Evolutionary conservation across 1,140 invertebrate genomes (phyloP).

Genomic region (Caligus rogercresseyi): DNA sequence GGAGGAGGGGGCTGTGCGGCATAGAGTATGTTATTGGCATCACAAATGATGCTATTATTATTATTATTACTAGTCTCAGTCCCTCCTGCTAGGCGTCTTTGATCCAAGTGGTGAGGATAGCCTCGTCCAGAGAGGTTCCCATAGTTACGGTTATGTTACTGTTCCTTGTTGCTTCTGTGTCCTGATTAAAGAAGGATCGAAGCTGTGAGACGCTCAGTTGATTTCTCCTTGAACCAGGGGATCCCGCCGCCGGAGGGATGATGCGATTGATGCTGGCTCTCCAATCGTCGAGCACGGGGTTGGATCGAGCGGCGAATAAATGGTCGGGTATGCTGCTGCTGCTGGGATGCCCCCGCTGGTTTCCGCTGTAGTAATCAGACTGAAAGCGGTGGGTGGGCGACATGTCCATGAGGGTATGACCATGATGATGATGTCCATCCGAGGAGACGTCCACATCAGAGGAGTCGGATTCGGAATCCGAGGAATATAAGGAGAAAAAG

Average conservation of each 20-base stretch:
- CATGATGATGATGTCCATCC: not conserved
- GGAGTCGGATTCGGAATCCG: not conserved
- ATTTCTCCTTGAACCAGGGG: conserved; percentile 27
- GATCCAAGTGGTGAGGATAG: not conserved
- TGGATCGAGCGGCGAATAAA: not conserved
- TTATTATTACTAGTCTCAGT: not conserved
- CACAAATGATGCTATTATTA: not conserved
- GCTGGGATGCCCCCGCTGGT: not conserved
- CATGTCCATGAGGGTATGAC: not conserved
- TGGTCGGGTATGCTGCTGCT: not conserved
- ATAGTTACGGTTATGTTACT: conserved; percentile 7
- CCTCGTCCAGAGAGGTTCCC: not conserved
- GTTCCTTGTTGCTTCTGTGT: conserved; percentile 20
- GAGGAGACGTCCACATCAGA: too few species aligned
- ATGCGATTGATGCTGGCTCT: not conserved
- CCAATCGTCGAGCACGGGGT: not conserved
- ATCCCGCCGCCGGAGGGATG: conserved; percentile 14
- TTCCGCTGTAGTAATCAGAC: not conserved
- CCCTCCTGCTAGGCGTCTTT: not conserved
- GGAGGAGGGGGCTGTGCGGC: not conserved
- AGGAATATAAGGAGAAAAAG: conserved; percentile 8
- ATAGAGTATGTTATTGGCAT: not conserved
- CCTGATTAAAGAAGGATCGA: conserved; percentile 27
- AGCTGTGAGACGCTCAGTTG: conserved; percentile 31
- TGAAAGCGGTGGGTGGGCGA: not conserved